Evolutionary conservation across 2,113 vertebrate species (phyloP), one percentile per base, ranked within the genome.

Genomic region (Paradisaea rubra): DNA sequence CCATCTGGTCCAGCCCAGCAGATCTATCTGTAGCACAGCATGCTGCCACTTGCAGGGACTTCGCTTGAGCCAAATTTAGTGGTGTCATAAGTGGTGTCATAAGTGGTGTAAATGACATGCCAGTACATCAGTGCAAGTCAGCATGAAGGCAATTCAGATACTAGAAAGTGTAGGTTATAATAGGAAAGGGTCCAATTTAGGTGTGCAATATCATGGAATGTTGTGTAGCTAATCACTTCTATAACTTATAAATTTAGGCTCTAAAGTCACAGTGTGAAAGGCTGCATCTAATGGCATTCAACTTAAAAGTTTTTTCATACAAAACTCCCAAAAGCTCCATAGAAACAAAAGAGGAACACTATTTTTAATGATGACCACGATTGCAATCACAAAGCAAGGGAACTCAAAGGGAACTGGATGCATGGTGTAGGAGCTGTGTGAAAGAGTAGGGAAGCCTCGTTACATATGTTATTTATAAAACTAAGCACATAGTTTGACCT

Each of bases 71-170:
- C 72, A 84, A 64, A 76, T 92, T 84, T 86, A 92, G 60, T 52
- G 77, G 53, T 92, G 77, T 88, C 77, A 24, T 88, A 78, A 92
- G 60, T 52, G 77, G 53, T 92, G 77, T 88, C 77, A 24, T 88
- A 78, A 81, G 42, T 68, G 52, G 41, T 84, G 52, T 78, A 78
- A 91, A 89, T 91, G 77, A 86, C 72, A 60, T 64, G 37, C 64
- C 83, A 86, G 77, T 70, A 91, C 88, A 86, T 80, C 74, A 73
- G 57, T 33, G 61, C n/a, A 66, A 93, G 52, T 93, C 69, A 92
- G 57, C 77, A 56, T 52, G 83, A 91, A 80, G 86, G 60, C 69
- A 78, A 64, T 88, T 93, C 88, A 73, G 60, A 22, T 73, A 80
- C 69, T 66, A 31, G 72, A 49, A 90, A 68, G 11, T 56, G 28